Conservation (phyloP, 2,888 invertebrate genomes). For the Drosophila dives region DNA sequence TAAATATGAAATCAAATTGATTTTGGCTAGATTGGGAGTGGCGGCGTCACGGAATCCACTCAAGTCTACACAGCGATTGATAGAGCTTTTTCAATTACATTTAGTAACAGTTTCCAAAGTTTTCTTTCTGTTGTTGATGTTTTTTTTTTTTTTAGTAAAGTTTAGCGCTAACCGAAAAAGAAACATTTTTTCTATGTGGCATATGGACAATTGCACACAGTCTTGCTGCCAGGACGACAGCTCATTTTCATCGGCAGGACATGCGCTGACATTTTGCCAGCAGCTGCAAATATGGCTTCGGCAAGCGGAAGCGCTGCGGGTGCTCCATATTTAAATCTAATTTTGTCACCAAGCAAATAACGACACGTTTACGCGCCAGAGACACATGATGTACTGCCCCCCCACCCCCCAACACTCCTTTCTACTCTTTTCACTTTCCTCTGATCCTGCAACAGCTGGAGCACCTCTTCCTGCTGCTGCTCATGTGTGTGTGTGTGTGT, state of each 20-base stretch:
- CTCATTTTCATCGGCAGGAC: conserved; percentile 71
- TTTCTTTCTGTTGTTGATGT: conserved; percentile 13
- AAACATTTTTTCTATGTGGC: conserved; percentile 2
- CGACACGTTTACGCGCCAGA: conserved; percentile 60
- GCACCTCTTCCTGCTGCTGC: conserved; percentile 15
- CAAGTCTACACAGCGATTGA: conserved; percentile 36
- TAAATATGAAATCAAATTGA: conserved; percentile 77
- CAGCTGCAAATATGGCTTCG: neutral
- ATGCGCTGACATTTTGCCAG: conserved; percentile 70
- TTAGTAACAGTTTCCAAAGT: conserved; percentile 25
- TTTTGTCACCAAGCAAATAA: conserved; percentile 74
- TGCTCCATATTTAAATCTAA: conserved; percentile 78
- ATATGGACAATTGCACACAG: conserved; percentile 6
- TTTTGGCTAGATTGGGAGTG: conserved; percentile 50
- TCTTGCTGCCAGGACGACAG: conserved; percentile 38
- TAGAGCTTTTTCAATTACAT: conserved; percentile 52
- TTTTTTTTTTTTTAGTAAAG: conserved; percentile 15
- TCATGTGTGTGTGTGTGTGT: conserved; percentile 13
- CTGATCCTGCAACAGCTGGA: conserved; percentile 1
- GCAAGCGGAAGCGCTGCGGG: conserved; percentile 43
- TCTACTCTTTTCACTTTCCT: neutral
- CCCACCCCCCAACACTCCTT: neutral
- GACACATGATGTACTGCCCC: conserved; percentile 38
- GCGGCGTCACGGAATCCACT: conserved; percentile 6
- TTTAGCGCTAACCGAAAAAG: conserved; percentile 5